Evolutionary conservation across 2,888 invertebrate species (phyloP).

Genomic region (Stenodera caucasica): DNA sequence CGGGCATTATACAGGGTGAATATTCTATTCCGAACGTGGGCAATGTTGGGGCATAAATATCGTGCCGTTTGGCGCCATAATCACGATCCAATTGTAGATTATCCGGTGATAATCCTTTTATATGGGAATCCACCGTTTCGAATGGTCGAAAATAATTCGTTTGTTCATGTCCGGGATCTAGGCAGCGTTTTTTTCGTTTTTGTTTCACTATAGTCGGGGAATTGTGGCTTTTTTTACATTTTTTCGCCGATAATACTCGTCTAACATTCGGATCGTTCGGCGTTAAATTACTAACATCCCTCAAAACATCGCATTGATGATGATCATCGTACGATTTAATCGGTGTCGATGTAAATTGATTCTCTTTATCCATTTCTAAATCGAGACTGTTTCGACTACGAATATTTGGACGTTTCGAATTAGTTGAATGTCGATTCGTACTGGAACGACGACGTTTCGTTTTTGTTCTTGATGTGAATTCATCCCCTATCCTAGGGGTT

Average conservation of each 20-base stretch:
- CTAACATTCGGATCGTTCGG: slow-evolving; percentile 55
- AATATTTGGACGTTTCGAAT: slow-evolving; percentile 52
- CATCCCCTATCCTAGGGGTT: slow-evolving; percentile 6
- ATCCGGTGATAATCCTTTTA: slow-evolving; percentile 39
- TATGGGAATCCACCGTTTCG: slow-evolving; percentile 51
- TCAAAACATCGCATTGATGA: slow-evolving; percentile 55
- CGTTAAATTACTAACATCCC: slow-evolving; percentile 67
- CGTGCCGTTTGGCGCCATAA: slow-evolving; percentile 34
- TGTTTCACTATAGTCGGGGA: slow-evolving; percentile 36
- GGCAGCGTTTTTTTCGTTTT: slow-evolving; percentile 51
- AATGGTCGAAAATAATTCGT: slow-evolving; percentile 49
- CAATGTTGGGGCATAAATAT: slow-evolving; percentile 57
- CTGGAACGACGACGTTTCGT: slow-evolving; percentile 55
- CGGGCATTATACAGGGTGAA: slow-evolving; percentile 49
- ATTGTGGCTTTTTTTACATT: slow-evolving; percentile 32
- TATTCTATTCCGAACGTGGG: slow-evolving; percentile 64
- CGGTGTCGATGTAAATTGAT: slow-evolving; percentile 63
- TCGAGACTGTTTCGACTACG: slow-evolving; percentile 59
- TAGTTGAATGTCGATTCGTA: slow-evolving; percentile 54
- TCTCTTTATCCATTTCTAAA: slow-evolving; percentile 62
- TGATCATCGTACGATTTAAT: slow-evolving; percentile 55
- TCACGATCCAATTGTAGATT: slow-evolving; percentile 4
- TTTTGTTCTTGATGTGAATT: slow-evolving; percentile 56
- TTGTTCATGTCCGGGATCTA: slow-evolving; percentile 41
- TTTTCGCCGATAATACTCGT: slow-evolving; percentile 33